A percentile compares a stretch with the other conserved stretches of the same genome.
Evolutionary conservation across 1,140 invertebrate species (phyloP).

Genomic region (Pentalonia nigronervosa): DNA sequence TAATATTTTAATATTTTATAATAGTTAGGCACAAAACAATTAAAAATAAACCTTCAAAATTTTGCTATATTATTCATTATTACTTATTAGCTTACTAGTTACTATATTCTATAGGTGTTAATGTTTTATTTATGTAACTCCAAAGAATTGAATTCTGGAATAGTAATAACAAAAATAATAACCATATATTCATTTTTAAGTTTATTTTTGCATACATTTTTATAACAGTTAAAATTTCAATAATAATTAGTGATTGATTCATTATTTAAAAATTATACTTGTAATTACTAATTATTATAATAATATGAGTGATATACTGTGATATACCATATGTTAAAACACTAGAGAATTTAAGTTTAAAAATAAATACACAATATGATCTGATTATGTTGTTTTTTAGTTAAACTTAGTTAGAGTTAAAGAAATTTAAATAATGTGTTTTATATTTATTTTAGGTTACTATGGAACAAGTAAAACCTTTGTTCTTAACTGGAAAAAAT

Average conservation of each 20-base stretch:
- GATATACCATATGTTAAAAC: background rate
- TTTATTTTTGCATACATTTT: background rate
- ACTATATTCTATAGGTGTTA: background rate
- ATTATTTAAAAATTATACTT: background rate
- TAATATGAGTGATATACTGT: background rate
- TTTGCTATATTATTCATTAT: background rate
- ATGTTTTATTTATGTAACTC: background rate
- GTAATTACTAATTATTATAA: background rate
- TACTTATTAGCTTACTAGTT: background rate
- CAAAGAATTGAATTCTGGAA: background rate
- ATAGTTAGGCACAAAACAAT: background rate
- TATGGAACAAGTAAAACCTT: conserved; percentile 43
- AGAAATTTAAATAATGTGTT: background rate
- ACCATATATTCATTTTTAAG: background rate
- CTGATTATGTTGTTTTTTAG: background rate
- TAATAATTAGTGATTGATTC: background rate
- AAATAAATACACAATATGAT: background rate
- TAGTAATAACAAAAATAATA: background rate
- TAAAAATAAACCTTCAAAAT: background rate
- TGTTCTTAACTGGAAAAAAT: conserved; percentile 86
- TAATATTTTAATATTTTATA: background rate
- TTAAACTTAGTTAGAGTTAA: background rate
- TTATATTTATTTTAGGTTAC: conserved; percentile 41
- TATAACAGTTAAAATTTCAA: background rate
- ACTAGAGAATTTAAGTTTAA: background rate